phyloP scores from a whole-genome alignment of 2,888 invertebrate genomes.

The Cephus pygmeus region DNA sequence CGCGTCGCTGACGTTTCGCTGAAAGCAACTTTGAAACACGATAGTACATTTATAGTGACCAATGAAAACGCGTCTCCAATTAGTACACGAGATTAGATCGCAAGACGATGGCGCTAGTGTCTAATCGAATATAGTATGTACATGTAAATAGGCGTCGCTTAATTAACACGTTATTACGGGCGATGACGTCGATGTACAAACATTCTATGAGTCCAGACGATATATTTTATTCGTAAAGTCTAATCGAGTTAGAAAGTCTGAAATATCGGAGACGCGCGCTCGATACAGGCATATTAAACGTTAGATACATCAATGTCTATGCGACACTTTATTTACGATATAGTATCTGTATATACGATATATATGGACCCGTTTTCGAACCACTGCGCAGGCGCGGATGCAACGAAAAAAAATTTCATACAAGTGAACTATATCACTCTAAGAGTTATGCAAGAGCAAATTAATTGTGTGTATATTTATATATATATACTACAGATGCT shows the following conservation, averaged over 20 bases:
- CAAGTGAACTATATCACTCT: background rate
- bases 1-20: background rate
- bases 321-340: constrained; percentile 1
- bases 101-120: background rate
- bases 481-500: constrained; percentile 8
- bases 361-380: constrained; percentile 53
- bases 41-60: background rate
- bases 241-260: background rate
- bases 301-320: background rate
- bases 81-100: background rate
- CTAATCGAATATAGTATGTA: background rate
- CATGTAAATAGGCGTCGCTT: background rate
- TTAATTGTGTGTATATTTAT: background rate
- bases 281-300: constrained; percentile 4
- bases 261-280: constrained; percentile 1
- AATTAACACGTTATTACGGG: background rate
- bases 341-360: constrained; percentile 19
- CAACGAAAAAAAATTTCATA: constrained; percentile 17
- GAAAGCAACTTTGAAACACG: background rate
- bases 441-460: constrained; percentile 3
- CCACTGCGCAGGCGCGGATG: constrained; percentile 40
- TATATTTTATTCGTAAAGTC: background rate
- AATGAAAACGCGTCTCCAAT: background rate
- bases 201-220: background rate
- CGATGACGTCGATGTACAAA: background rate